Conservation (phyloP, 2,888 invertebrate species). For the Drosophila leonis region DNA sequence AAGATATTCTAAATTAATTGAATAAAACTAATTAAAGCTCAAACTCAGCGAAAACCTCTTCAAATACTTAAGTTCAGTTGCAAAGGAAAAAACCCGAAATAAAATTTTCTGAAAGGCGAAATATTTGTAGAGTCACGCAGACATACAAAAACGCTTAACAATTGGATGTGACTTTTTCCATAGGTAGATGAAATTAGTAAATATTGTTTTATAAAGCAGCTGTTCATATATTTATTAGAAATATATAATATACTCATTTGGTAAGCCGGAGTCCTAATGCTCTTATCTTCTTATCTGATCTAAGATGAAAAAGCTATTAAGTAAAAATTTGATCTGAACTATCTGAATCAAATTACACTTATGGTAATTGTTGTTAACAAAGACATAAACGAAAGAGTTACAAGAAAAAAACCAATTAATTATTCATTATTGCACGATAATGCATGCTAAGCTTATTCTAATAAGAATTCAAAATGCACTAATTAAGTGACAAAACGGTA, state of each 20-base stretch:
- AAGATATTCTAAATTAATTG: not conserved
- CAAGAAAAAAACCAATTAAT: not conserved
- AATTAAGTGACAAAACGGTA: not conserved
- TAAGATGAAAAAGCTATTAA: not conserved
- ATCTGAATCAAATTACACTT: not conserved
- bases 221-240: constrained; percentile 5
- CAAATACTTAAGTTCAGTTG: not conserved
- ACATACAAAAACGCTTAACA: not conserved
- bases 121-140: not conserved
- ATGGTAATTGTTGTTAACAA: not conserved
- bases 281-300: not conserved
- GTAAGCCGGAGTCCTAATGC: not conserved
- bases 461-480: not conserved
- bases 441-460: not conserved
- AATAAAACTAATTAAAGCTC: not conserved
- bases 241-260: not conserved
- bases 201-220: not conserved
- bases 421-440: not conserved
- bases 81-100: not conserved
- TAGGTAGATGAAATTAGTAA: not conserved
- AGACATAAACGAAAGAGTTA: not conserved
- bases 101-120: not conserved
- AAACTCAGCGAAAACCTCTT: not conserved
- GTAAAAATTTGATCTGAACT: not conserved
- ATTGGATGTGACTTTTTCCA: not conserved